These are phyloP conservation scores for Seira musarum DNA, from an alignment of 2,888 invertebrate genomes.

Conservation along the genomic window DNA sequence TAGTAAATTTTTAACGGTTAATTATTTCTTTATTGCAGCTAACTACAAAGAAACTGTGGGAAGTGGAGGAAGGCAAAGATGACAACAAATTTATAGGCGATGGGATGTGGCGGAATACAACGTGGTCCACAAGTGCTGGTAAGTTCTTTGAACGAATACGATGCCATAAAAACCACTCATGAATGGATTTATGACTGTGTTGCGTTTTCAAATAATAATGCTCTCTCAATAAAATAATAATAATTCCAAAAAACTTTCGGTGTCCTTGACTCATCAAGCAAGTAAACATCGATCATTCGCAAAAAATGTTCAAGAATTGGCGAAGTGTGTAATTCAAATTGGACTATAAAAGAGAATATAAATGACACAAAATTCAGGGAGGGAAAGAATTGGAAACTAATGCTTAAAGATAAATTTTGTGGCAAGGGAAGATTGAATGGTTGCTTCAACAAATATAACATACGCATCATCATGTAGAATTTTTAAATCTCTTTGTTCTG, in stretches of 20 bases:
- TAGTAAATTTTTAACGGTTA: background rate
- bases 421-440: too few relatives aligned
- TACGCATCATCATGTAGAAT: background rate
- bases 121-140: conserved; percentile 69
- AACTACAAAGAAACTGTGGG: conserved; percentile 69
- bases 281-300: too few relatives aligned
- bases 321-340: background rate
- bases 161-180: background rate
- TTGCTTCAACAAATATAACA: too few relatives aligned
- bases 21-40: conserved; percentile 60
- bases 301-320: background rate
- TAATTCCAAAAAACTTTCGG: background rate
- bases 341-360: background rate
- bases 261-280: background rate
- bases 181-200: background rate
- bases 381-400: background rate
- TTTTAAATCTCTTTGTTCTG: background rate
- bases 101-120: conserved; percentile 69
- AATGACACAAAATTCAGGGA: background rate
- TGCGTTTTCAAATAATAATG: background rate
- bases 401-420: background rate
- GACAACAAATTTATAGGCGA: conserved; percentile 69
- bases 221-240: background rate
- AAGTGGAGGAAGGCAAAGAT: conserved; percentile 67
- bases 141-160: conserved; percentile 9